A percentile compares a stretch with the other conserved stretches of the same genome.
phyloP scores from a whole-genome alignment of 2,888 invertebrate genomes.

The Limnephilus marmoratus region DNA sequence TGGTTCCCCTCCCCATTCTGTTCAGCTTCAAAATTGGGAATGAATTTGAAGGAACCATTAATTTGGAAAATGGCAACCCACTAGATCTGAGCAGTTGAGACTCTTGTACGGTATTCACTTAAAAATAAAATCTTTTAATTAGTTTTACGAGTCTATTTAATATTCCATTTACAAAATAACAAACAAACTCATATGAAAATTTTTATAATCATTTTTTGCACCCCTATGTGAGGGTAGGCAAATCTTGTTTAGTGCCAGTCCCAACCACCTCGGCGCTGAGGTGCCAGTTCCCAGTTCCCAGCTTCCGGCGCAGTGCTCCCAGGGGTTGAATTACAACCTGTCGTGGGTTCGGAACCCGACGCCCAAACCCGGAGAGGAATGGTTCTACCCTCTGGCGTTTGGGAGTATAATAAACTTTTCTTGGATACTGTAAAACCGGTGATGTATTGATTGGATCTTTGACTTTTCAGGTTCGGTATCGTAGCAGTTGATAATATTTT shows the following conservation, averaged over 20 bases:
- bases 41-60: too few species aligned
- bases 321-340: not conserved
- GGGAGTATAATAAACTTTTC: not conserved
- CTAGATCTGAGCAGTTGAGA: too few species aligned
- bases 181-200: not conserved
- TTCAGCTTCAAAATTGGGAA: too few species aligned
- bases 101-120: too few species aligned
- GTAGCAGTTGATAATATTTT: not conserved
- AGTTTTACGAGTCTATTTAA: too few species aligned
- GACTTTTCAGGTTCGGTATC: not conserved
- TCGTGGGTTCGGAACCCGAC: not conserved
- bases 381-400: not conserved
- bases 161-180: too few species aligned
- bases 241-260: not conserved
- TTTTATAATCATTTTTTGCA: not conserved
- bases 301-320: not conserved
- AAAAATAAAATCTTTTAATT: too few species aligned
- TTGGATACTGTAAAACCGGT: not conserved
- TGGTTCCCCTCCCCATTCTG: too few species aligned
- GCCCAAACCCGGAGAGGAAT: not conserved
- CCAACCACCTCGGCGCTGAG: not conserved
- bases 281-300: not conserved
- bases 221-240: not conserved
- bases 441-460: not conserved
- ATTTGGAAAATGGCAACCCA: too few species aligned